Conservation (phyloP, 2,113 vertebrate genomes). For the Poeciliopsis prolifica region DNA sequence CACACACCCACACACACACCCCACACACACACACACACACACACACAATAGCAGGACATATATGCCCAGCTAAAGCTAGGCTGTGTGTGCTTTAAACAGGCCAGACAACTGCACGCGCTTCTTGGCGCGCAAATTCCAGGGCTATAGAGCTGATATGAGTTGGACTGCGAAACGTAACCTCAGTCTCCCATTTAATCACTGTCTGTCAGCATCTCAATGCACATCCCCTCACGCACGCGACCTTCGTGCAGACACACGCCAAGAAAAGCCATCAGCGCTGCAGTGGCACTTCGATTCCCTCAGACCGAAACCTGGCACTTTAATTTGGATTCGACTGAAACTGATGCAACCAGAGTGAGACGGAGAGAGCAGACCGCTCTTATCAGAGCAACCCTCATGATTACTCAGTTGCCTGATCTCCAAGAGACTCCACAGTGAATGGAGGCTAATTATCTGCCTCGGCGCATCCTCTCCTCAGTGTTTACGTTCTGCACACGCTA, state of each 20-base stretch:
- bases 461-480: slow-evolving; percentile 75
- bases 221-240: slow-evolving; percentile 30
- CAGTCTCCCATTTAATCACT: slow-evolving; percentile 36
- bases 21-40: slow-evolving; percentile 15
- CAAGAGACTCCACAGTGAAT: slow-evolving; percentile 80
- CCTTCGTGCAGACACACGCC: slow-evolving; percentile 39
- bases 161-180: slow-evolving; percentile 55
- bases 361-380: slow-evolving; percentile 44
- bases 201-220: slow-evolving; percentile 48
- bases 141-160: slow-evolving; percentile 44
- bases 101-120: slow-evolving; percentile 22
- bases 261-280: slow-evolving; percentile 61
- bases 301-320: slow-evolving; percentile 43
- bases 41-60: neutral
- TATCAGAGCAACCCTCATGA: slow-evolving; percentile 80
- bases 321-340: slow-evolving; percentile 57
- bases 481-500: slow-evolving; percentile 90
- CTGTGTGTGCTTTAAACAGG: slow-evolving; percentile 35
- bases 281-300: slow-evolving; percentile 30
- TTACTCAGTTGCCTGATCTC: slow-evolving; percentile 82
- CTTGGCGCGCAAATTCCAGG: neutral
- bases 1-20: slow-evolving; percentile 35
- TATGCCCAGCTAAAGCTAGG: slow-evolving; percentile 34
- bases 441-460: slow-evolving; percentile 88
- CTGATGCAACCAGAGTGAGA: slow-evolving; percentile 52